phyloP scores from a whole-genome alignment of 1,140 invertebrate genomes.

The Dendroctonus valens region DNA sequence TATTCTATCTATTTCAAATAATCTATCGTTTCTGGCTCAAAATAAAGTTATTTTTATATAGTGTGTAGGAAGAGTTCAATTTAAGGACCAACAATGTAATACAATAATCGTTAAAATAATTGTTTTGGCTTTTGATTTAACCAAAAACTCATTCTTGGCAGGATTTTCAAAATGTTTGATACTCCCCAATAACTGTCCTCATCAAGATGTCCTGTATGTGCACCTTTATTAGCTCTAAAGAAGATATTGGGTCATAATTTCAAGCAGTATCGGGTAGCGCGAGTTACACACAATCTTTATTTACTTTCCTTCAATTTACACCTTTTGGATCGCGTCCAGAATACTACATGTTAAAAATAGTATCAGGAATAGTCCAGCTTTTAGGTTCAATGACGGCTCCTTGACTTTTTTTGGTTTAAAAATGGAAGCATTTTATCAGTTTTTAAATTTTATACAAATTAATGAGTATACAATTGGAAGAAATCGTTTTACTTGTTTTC shows the following conservation, averaged over 20 bases:
- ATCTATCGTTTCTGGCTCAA: too few species aligned
- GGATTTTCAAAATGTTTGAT: neutral
- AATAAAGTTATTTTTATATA: too few species aligned
- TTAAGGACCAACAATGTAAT: neutral
- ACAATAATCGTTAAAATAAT: neutral
- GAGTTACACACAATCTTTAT: constrained; percentile 10
- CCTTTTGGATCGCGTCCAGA: constrained; percentile 10
- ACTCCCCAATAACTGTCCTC: too few species aligned
- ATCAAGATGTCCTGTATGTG: too few species aligned
- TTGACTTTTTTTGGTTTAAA: constrained; percentile 1
- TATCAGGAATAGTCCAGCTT: constrained; percentile 2
- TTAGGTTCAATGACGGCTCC: constrained; percentile 2
- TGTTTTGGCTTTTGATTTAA: too few species aligned
- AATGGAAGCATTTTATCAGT: too few species aligned
- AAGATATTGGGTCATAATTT: constrained; percentile 1
- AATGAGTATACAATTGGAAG: too few species aligned
- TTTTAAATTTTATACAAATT: too few species aligned
- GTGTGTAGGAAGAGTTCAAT: neutral
- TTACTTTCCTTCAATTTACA: constrained; percentile 19
- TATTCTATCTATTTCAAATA: too few species aligned
- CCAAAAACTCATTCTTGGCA: neutral
- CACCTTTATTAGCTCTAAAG: neutral
- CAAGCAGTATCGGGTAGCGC: neutral
- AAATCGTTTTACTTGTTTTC: too few species aligned
- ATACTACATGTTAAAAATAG: constrained; percentile 10